Evolutionary conservation across 2,797 vertebrate genomes (phyloP).

Genomic region (Oreochromis grahami): DNA sequence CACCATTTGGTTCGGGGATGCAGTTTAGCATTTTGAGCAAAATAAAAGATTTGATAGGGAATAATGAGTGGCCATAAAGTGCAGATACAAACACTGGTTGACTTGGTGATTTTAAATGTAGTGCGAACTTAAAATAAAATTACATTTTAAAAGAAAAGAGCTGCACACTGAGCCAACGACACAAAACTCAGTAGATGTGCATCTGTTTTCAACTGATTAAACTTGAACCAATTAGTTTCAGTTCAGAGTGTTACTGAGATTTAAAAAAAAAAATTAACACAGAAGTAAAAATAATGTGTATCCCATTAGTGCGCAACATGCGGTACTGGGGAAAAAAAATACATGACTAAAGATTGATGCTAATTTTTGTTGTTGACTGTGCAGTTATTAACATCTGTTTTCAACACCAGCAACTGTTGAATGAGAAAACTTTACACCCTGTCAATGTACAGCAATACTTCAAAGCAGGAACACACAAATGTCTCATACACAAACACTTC

Average conservation of each 20-base stretch:
- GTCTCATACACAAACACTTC: not conserved
- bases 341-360: not conserved
- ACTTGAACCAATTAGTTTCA: not conserved
- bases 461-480: not conserved
- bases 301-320: not conserved
- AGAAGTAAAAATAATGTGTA: not conserved
- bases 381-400: not conserved
- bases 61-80: conserved; percentile 35
- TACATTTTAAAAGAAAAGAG: not conserved
- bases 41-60: conserved; percentile 9
- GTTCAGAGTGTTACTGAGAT: not conserved
- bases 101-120: not conserved
- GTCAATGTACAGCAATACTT: not conserved
- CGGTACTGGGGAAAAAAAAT: accelerated
- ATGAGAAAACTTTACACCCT: not conserved
- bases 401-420: not conserved
- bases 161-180: not conserved
- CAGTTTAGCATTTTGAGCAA: conserved; percentile 17
- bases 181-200: not conserved
- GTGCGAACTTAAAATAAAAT: not conserved
- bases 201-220: not conserved
- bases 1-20: too few species aligned
- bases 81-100: conserved; percentile 38
- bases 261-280: not conserved
- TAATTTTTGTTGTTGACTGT: not conserved